Conservation (phyloP, 2,797 vertebrate species). For the Sebastes kiyomatsui region DNA sequence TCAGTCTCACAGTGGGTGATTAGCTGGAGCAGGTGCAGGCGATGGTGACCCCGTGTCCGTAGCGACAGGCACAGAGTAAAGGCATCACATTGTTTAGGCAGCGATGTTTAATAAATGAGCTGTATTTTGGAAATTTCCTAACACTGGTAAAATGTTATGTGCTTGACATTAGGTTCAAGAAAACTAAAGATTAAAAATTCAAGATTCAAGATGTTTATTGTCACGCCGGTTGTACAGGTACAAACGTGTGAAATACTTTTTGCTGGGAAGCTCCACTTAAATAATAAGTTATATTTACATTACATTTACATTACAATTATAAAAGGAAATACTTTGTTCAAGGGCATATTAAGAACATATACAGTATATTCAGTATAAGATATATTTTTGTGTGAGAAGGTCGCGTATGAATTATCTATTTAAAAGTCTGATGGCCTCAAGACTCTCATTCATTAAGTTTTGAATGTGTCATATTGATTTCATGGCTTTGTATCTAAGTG, state of each 20-base stretch:
- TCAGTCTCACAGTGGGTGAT: constrained; percentile 68
- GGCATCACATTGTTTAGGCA: constrained; percentile 2
- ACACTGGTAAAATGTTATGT: background rate
- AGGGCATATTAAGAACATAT: too few relatives aligned
- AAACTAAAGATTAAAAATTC: background rate
- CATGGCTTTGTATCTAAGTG: too few relatives aligned
- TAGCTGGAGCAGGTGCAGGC: constrained; percentile 55
- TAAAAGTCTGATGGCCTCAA: background rate
- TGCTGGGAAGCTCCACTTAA: too few relatives aligned
- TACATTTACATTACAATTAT: too few relatives aligned
- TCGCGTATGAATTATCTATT: too few relatives aligned
- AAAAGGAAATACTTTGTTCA: too few relatives aligned
- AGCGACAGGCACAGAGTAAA: background rate
- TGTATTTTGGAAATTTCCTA: background rate
- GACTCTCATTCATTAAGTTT: background rate
- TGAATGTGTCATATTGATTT: background rate
- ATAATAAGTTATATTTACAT: too few relatives aligned
- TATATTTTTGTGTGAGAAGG: too few relatives aligned
- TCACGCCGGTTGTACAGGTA: too few relatives aligned
- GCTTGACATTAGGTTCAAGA: background rate
- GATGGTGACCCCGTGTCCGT: constrained; percentile 31
- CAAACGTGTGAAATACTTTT: too few relatives aligned
- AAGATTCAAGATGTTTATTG: too few relatives aligned
- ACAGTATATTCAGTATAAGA: too few relatives aligned
- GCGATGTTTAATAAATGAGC: constrained; percentile 20